A percentile compares a stretch with the other conserved stretches of the same genome.
Evolutionary conservation across 92 coral and sea anemone genomes (phyloP).

Genomic region (Galaxea fascicularis): DNA sequence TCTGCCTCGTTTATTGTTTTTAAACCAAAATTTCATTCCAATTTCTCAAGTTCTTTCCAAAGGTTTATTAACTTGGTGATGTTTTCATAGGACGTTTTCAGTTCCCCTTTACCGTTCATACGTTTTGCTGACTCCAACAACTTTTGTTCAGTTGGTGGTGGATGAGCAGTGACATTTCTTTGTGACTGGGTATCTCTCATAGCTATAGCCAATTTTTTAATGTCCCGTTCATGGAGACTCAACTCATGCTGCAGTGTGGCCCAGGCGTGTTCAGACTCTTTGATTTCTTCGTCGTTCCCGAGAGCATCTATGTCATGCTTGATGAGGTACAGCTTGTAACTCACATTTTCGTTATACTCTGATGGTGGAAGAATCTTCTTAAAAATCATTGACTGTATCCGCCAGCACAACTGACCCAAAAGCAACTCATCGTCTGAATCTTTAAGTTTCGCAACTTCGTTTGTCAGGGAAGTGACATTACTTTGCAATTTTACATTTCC

Average conservation of each 20-base stretch:
- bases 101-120: not conserved
- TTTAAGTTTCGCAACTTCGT: too few species aligned
- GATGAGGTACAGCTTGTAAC: not conserved
- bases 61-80: not conserved
- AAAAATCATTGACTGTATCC: slow-evolving; percentile 1
- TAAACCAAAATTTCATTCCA: too few species aligned
- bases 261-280: not conserved
- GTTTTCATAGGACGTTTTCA: not conserved
- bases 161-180: not conserved
- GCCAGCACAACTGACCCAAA: slow-evolving; percentile 2
- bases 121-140: not conserved
- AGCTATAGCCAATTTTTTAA: not conserved
- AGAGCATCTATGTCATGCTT: not conserved
- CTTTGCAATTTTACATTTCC: not conserved
- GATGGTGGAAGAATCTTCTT: not conserved
- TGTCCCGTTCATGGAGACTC: not conserved
- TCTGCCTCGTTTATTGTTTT: too few species aligned
- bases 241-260: not conserved
- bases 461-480: too few species aligned
- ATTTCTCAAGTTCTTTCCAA: not conserved
- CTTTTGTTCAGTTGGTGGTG: not conserved
- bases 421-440: not conserved
- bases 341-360: not conserved
- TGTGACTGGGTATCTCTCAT: not conserved
- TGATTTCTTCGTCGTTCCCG: not conserved